A percentile compares a stretch with the other conserved stretches of the same genome.
Evolutionary conservation across 2,113 vertebrate genomes (phyloP).

Genomic region (Sylvilagus bachmani): DNA sequence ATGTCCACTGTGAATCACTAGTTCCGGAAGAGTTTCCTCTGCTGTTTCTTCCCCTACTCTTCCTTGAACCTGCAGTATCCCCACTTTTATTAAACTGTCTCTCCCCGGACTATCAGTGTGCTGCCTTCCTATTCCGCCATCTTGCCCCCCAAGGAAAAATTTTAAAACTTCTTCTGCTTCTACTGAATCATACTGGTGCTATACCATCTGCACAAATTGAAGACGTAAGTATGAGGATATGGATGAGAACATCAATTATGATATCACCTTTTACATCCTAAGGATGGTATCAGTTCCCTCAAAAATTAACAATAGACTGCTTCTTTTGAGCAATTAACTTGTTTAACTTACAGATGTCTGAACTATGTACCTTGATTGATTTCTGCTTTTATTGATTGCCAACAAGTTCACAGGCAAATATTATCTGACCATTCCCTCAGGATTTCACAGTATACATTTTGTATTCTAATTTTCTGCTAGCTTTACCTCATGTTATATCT

Average conservation of each 20-base stretch:
- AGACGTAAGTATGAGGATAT: background rate
- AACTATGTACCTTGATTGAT: background rate
- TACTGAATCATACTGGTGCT: background rate
- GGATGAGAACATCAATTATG: background rate
- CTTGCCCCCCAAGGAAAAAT: too few relatives aligned
- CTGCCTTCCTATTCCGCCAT: too few relatives aligned
- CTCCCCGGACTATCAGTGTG: too few relatives aligned
- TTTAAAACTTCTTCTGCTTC: background rate
- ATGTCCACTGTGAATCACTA: too few relatives aligned
- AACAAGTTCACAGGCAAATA: slow-evolving; percentile 47
- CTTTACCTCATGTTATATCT: background rate
- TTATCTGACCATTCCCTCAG: background rate
- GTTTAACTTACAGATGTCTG: background rate
- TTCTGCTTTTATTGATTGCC: background rate
- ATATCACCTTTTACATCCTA: background rate
- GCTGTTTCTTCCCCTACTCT: too few relatives aligned
- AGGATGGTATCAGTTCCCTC: background rate
- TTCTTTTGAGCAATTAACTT: background rate
- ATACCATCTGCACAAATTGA: background rate
- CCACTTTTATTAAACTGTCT: too few relatives aligned
- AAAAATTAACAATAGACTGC: slow-evolving; percentile 14
- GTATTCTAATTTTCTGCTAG: background rate
- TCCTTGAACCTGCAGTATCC: too few relatives aligned
- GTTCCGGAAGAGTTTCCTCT: too few relatives aligned
- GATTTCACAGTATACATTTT: background rate